Conservation (phyloP, 2,113 vertebrate genomes). For the Dasyornis broadbenti region DNA sequence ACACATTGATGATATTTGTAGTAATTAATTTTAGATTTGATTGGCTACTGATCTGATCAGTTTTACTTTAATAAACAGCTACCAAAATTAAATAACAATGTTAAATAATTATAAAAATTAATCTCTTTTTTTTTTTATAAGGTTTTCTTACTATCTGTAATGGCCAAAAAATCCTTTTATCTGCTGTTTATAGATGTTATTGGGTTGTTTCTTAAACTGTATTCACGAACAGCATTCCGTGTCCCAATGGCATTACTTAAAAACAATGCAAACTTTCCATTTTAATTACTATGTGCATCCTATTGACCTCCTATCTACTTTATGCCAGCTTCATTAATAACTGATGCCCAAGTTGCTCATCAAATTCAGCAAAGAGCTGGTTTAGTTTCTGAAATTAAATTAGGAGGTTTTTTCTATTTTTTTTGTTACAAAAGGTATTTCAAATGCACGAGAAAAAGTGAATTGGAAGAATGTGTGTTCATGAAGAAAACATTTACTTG, state of each 20-base stretch:
- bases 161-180: conserved; percentile 8
- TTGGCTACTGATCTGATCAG: background rate
- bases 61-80: background rate
- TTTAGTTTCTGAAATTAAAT: background rate
- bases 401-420: accelerated
- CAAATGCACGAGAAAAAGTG: background rate
- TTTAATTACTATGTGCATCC: conserved; percentile 31
- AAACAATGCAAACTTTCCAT: conserved; percentile 52
- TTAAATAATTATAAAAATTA: background rate
- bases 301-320: conserved; percentile 27
- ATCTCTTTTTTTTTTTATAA: background rate
- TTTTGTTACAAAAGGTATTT: background rate
- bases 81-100: background rate
- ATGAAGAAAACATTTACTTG: background rate
- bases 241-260: conserved; percentile 31
- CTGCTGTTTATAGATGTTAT: conserved; percentile 20
- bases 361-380: background rate
- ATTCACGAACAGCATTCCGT: background rate
- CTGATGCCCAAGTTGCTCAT: background rate
- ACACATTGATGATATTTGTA: background rate
- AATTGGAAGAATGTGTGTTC: background rate
- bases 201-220: background rate
- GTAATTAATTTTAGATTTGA: background rate
- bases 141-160: background rate
- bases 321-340: conserved; percentile 35